Evolutionary conservation across 2,797 vertebrate species (phyloP), one percentile per base, ranked within the genome.

Genomic region (Acipenser transmontanus): DNA sequence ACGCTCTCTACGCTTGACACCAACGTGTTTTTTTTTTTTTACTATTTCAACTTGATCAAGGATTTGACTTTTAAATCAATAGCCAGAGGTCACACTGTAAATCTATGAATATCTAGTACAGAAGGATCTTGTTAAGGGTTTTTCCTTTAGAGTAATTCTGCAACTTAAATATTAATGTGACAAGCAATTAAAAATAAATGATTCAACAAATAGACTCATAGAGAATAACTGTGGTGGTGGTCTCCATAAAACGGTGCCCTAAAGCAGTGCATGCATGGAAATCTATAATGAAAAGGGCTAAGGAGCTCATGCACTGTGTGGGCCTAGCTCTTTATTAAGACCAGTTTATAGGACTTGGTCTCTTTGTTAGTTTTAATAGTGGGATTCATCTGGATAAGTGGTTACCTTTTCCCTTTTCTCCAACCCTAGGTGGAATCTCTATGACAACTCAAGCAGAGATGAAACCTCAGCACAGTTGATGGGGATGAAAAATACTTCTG

Each of bases 61-160:
- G 13, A 57, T 57, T 57, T 10, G 54, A n/a, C 6, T 57, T 57
- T 57, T n/a, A 57, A 57, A 57, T 57, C 54, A 57, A 57, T 12
- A 9, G 54, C 54, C 54, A 57, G 54, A 57, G 54, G 54, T n/a
- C 2, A 9, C 54, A 4, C 12, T 2, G 12, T 11, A 11, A 11
- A 11, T 57, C 12, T 57, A 5, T 57, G 12, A 57, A 57, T 57
- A n/a, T 57, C 54, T 11, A 57, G 54, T 7, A 57, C 2, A n/a
- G 8, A 57, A 57, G 54, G 12, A 11, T n/a, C 12, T 57, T 57
- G 11, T n/a, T n/a, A 57, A 57, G 12, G 12, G 9, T 0, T 57
- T 57, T 57, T n/a, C 54, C 50, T 52, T 52, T 14, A 13, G n/a
- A 57, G 54, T 57, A n/a, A 57, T 11, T 11, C 14, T 57, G 9